Conservation (phyloP, 2,113 vertebrate genomes). For the Balaenoptera acutorostrata region DNA sequence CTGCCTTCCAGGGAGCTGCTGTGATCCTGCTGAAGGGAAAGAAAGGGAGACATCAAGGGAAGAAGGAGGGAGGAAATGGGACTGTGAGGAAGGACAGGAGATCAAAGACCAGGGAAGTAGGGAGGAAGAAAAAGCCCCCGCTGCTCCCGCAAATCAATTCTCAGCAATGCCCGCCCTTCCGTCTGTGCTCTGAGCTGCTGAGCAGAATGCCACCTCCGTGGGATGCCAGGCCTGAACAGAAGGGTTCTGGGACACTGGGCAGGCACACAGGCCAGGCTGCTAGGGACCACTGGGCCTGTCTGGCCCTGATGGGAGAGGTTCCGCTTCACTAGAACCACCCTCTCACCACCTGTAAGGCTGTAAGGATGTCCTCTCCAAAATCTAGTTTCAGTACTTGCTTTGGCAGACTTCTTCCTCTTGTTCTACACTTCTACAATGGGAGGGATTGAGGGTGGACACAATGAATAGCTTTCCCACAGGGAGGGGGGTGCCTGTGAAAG, state of each 20-base stretch:
- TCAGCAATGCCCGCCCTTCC: constrained; percentile 32
- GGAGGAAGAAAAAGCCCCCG: constrained; percentile 69
- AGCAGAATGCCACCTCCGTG: constrained; percentile 64
- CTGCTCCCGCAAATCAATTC: constrained; percentile 73
- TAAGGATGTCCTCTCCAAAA: background rate
- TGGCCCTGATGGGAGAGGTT: background rate
- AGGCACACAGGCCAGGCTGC: background rate
- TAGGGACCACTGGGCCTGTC: background rate
- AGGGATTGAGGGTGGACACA: background rate
- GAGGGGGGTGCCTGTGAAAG: background rate
- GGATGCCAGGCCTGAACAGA: constrained; percentile 53
- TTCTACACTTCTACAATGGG: background rate
- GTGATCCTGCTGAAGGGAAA: constrained; percentile 10
- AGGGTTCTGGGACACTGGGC: constrained; percentile 42
- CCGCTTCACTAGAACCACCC: background rate
- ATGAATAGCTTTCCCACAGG: background rate
- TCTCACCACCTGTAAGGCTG: background rate
- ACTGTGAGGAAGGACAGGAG: constrained; percentile 43
- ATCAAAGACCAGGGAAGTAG: constrained; percentile 68
- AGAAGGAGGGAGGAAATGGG: background rate
- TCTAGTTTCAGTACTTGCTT: background rate
- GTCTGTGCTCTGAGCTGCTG: constrained; percentile 53
- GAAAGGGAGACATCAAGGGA: constrained; percentile 38
- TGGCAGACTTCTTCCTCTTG: background rate
- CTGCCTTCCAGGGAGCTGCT: background rate